A percentile compares a stretch with the other conserved stretches of the same genome.
Conservation (phyloP, 2,888 invertebrate species). For the Eupithecia insigniata region DNA sequence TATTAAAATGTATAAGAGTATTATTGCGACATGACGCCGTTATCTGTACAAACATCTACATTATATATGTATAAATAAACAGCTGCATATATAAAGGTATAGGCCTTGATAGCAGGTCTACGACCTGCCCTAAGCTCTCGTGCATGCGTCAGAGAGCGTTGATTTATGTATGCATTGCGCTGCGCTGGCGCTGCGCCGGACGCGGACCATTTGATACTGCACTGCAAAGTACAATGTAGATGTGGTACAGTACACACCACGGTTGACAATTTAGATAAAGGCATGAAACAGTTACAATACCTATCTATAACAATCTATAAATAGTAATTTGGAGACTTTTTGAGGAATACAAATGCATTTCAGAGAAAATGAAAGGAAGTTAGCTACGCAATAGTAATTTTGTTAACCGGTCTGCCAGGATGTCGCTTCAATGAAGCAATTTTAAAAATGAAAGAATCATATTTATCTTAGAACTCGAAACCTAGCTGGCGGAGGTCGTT, state of each 20-base stretch:
- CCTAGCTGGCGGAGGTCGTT: no score
- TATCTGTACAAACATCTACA: neutral
- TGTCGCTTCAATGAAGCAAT: no score
- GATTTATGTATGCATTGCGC: constrained; percentile 33
- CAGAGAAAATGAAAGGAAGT: neutral
- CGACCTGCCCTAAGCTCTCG: constrained; percentile 31
- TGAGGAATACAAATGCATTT: no score
- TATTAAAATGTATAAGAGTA: neutral
- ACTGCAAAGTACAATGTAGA: no score
- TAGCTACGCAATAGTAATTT: no score
- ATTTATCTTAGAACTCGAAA: no score
- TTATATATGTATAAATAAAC: neutral
- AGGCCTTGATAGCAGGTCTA: constrained; percentile 18
- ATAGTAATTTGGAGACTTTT: neutral
- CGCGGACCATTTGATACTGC: no score
- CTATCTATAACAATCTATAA: no score
- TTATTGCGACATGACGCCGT: neutral
- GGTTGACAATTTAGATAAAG: neutral
- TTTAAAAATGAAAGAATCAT: no score
- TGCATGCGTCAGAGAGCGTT: constrained; percentile 27
- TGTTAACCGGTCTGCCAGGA: no score
- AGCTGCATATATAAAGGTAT: neutral
- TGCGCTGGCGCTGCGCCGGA: neutral
- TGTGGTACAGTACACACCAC: no score
- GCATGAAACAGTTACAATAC: neutral